Evolutionary conservation across 2,888 invertebrate species (phyloP).

Genomic region (Aleiodes alternator): DNA sequence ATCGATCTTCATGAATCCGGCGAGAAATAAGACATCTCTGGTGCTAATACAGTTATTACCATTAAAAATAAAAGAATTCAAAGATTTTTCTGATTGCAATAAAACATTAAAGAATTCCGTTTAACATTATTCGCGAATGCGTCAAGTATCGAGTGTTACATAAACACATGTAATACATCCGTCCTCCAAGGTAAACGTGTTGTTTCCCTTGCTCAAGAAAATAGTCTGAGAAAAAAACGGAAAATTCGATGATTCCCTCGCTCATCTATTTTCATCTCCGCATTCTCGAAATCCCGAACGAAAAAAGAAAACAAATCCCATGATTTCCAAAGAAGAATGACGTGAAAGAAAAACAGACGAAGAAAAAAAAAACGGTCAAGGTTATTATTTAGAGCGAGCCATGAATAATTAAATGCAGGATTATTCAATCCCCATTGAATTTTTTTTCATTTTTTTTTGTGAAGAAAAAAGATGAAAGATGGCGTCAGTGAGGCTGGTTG

Average conservation of each 20-base stretch:
- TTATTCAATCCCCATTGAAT: conserved; percentile 10
- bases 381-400: conserved; percentile 5
- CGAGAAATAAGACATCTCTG: no score
- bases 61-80: no score
- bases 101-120: not conserved
- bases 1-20: no score
- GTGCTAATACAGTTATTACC: no score
- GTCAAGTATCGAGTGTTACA: not conserved
- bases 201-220: not conserved
- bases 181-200: not conserved
- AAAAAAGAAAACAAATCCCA: no score
- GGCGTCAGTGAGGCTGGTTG: not conserved
- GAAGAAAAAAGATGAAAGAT: conserved; percentile 8
- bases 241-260: not conserved
- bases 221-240: not conserved
- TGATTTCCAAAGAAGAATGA: no score
- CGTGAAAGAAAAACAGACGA: not conserved
- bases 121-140: not conserved
- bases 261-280: not conserved
- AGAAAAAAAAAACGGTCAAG: not conserved
- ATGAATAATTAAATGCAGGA: conserved; percentile 1
- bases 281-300: not conserved
- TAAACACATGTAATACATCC: conserved; percentile 6
- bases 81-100: not conserved
- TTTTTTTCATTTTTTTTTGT: not conserved